phyloP scores from a whole-genome alignment of 2,888 invertebrate species.

The Germaria angustata region DNA sequence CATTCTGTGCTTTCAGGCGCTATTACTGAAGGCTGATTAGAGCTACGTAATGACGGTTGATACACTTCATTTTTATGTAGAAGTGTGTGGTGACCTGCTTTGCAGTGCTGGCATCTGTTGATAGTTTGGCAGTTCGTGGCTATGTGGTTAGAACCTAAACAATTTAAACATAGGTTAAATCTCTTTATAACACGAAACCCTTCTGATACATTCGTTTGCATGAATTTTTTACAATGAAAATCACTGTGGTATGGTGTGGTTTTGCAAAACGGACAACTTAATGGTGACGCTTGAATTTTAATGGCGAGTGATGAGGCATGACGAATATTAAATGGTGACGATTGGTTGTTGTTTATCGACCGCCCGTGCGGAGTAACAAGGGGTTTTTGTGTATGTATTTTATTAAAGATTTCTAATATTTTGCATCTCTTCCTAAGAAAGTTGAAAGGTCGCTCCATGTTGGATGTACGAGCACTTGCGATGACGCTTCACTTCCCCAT shows the following conservation, averaged over 20 bases:
- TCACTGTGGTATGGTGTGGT: no score
- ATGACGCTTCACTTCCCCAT: no score
- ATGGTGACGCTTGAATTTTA: no score
- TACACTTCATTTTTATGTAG: neutral
- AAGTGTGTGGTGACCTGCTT: conserved; percentile 9
- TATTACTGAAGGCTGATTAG: neutral
- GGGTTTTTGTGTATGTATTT: neutral
- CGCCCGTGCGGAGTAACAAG: neutral
- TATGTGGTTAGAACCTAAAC: conserved; percentile 10
- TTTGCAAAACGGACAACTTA: no score
- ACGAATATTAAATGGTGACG: no score
- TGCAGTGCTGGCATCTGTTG: conserved; percentile 14
- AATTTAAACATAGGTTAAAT: conserved; percentile 3
- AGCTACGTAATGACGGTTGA: neutral
- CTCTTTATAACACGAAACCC: no score
- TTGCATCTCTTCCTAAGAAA: conserved; percentile 15
- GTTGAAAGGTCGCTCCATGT: no score
- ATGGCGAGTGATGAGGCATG: no score
- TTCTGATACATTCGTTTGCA: no score
- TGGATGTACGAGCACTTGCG: no score
- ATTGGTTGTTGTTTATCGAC: no score
- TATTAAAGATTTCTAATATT: neutral
- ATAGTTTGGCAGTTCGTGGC: neutral
- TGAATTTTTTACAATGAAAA: no score
- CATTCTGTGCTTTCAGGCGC: neutral